These are phyloP conservation scores for Onychomys torridus DNA, from an alignment of 2,797 vertebrate genomes.

Conservation along the genomic window DNA sequence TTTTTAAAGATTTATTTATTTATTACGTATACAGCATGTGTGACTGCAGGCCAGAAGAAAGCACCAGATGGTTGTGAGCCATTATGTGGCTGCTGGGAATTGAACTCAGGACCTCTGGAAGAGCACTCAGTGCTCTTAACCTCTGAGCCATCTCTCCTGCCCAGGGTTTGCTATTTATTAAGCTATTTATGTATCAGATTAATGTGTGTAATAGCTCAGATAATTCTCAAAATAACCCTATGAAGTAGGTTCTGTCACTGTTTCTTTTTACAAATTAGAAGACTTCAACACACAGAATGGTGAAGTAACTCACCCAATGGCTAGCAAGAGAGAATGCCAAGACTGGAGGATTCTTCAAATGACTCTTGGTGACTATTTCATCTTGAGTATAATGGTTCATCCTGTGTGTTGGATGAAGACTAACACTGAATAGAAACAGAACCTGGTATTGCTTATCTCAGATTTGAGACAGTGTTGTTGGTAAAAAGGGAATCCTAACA, in stretches of 20 bases:
- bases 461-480: background rate
- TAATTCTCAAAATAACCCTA: conserved; percentile 7
- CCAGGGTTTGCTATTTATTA: background rate
- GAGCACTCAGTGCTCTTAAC: too few species aligned
- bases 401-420: conserved; percentile 15
- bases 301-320: background rate
- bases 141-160: too few species aligned
- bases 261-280: conserved; percentile 49
- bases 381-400: background rate
- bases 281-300: background rate
- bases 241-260: background rate
- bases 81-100: too few species aligned
- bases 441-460: background rate
- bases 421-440: conserved; percentile 12
- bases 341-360: conserved; percentile 19
- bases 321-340: background rate
- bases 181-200: background rate
- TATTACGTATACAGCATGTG: too few species aligned
- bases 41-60: too few species aligned
- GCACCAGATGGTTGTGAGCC: too few species aligned
- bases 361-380: background rate
- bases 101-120: too few species aligned
- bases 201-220: background rate
- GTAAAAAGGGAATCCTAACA: background rate
- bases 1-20: background rate